phyloP scores from a whole-genome alignment of 2,888 invertebrate species.

The Nemapogon koenigi region DNA sequence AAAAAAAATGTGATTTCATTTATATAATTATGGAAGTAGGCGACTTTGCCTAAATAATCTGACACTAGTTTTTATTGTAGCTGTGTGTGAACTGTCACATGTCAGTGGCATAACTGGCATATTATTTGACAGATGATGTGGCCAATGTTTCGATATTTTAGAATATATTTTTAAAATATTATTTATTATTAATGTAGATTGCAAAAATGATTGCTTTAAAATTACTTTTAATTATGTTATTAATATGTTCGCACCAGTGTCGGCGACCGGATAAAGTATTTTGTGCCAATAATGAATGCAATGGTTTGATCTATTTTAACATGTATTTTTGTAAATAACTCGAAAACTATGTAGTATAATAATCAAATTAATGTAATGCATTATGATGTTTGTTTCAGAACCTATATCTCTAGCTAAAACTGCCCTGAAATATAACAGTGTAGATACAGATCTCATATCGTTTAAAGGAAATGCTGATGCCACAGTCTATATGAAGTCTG shows the following conservation, averaged over 20 bases:
- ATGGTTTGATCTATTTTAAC: constrained; percentile 57
- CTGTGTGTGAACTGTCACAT: too few relatives aligned
- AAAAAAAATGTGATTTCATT: too few relatives aligned
- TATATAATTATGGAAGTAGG: too few relatives aligned
- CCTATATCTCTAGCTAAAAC: constrained; percentile 70
- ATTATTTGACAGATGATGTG: constrained; percentile 58
- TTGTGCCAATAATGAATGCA: constrained; percentile 75
- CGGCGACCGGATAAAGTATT: constrained; percentile 71
- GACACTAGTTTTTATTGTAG: too few relatives aligned
- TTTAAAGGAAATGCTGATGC: constrained; percentile 65
- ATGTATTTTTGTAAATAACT: constrained; percentile 21
- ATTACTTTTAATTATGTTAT: constrained; percentile 44
- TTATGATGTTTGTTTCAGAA: constrained; percentile 40
- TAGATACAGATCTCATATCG: constrained; percentile 63
- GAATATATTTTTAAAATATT: constrained; percentile 21
- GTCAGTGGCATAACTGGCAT: too few relatives aligned
- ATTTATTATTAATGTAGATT: constrained; percentile 31
- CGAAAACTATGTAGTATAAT: constrained; percentile 12
- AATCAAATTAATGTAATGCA: too few relatives aligned
- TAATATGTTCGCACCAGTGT: constrained; percentile 37
- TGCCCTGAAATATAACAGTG: constrained; percentile 59
- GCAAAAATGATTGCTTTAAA: constrained; percentile 51
- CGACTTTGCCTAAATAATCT: too few relatives aligned
- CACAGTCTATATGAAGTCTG: constrained; percentile 73
- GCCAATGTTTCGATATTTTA: constrained; percentile 35